Evolutionary conservation across 1,140 invertebrate species (phyloP), one percentile per base, ranked within the genome.

Genomic region (Pogonognathellus flavescens): DNA sequence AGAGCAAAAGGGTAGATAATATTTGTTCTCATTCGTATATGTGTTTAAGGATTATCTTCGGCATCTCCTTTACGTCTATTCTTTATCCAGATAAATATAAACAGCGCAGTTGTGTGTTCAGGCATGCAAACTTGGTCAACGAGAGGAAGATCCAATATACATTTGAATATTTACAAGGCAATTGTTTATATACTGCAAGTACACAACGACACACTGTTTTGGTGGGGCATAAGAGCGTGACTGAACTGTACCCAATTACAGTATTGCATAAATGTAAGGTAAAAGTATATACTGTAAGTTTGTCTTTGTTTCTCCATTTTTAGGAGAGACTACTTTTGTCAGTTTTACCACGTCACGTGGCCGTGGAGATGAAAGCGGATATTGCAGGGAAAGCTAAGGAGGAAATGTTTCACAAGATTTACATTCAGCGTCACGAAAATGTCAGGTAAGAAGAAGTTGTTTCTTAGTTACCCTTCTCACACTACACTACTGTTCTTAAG

Each of bases 361-460:
- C 97, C 55, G 96, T 97, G 94, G 97, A 98, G 92, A 98, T 99
- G 97, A 98, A 98, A 92, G 95, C 96, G 31, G 97, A 76, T 76
- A 97, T 98, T 89, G 96, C 96, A 31, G 96, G 94, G 55, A 96
- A 97, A 90, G 95, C 95, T 49, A 95, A 95, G 90, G 95, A 97
- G 90, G 95, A 95, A 53, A 97, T 97, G 92, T 99, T 98, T 91
- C 97, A 98, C 90, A 98, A 99, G 92, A 98, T 99, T 90, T 99
- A 98, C 92, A 98, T 99, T 89, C 96, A 98, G 90, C 93, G 95
- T 86, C 96, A 99, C 90, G 96, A 98, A 89, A 97, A 98, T 90
- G 97, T 99, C 7, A 88, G 97, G 97, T 98, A 91, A 91, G 91
- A 84, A 59, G n/a, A n/a, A n/a, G n/a, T 11, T 53, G 14, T 50